Conservation (phyloP, 2,113 vertebrate species). For the Dascyllus trimaculatus region DNA sequence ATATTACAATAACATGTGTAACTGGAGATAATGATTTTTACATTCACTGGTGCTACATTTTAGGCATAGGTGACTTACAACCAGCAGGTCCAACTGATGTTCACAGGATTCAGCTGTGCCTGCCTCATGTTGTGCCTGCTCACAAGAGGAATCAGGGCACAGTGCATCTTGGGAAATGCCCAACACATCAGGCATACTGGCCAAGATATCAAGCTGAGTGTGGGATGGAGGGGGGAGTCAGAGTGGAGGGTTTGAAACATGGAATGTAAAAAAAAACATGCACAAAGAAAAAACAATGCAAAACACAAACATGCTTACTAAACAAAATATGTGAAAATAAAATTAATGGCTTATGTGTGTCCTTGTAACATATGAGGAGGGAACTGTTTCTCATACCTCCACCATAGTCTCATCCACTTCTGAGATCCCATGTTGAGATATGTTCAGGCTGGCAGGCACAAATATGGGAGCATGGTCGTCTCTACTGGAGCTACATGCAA, state of each 20-base stretch:
- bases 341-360: constrained; percentile 23
- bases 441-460: constrained; percentile 89
- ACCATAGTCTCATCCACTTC: constrained; percentile 93
- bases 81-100: constrained; percentile 77
- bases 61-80: constrained; percentile 84
- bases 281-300: constrained; percentile 48
- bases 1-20: background rate
- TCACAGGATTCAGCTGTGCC: constrained; percentile 76
- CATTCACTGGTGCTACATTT: background rate
- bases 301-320: constrained; percentile 19
- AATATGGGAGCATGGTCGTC: constrained; percentile 89
- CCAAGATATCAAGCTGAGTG: constrained; percentile 90
- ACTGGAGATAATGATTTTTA: constrained; percentile 4
- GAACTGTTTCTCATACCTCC: constrained; percentile 84
- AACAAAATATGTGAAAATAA: constrained; percentile 10
- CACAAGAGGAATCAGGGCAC: constrained; percentile 65
- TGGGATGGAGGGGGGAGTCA: constrained; percentile 39
- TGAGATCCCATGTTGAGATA: constrained; percentile 82
- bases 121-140: constrained; percentile 67
- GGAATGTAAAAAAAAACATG: constrained; percentile 69
- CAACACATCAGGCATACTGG: constrained; percentile 85
- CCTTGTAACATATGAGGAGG: background rate
- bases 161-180: constrained; percentile 80
- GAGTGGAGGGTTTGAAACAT: constrained; percentile 49
- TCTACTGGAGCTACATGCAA: constrained; percentile 80